Percentiles rank a stretch among this genome's conserved stretches.
Conservation (phyloP, 2,797 vertebrate species). For the Parauchenoglanis ngamensis region DNA sequence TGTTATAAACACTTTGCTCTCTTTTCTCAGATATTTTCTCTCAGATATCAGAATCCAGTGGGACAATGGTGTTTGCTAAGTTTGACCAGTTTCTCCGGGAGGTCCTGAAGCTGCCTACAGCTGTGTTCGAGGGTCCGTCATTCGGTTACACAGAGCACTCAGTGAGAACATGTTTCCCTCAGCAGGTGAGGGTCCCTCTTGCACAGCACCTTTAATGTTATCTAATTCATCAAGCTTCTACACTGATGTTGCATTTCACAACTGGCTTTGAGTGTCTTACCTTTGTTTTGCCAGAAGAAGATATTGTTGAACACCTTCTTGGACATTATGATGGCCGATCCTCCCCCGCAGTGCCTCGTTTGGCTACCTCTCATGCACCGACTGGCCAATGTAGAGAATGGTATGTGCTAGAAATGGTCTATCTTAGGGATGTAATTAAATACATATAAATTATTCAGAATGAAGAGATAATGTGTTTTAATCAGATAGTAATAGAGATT, state of each 20-base stretch:
- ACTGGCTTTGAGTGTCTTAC: conserved; percentile 36
- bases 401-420: conserved; percentile 65
- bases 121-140: conserved; percentile 95
- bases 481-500: neutral
- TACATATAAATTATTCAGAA: too few relatives aligned
- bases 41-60: conserved; percentile 92
- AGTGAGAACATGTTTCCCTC: conserved; percentile 89
- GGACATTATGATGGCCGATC: conserved; percentile 95
- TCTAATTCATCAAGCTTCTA: neutral
- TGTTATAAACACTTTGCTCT: neutral
- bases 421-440: neutral
- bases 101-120: conserved; percentile 91
- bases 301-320: conserved; percentile 93
- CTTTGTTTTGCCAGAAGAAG: conserved; percentile 83
- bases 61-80: conserved; percentile 88
- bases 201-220: neutral
- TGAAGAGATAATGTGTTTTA: neutral
- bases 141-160: conserved; percentile 96
- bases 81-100: conserved; percentile 94
- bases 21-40: conserved; percentile 88
- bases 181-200: conserved; percentile 78
- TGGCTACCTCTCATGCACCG: conserved; percentile 98
- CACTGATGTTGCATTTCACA: neutral
- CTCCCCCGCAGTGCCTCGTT: conserved; percentile 97
- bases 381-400: conserved; percentile 96